Evolutionary conservation across 2,113 vertebrate genomes (phyloP).

Genomic region (Tetraodon nigroviridis): DNA sequence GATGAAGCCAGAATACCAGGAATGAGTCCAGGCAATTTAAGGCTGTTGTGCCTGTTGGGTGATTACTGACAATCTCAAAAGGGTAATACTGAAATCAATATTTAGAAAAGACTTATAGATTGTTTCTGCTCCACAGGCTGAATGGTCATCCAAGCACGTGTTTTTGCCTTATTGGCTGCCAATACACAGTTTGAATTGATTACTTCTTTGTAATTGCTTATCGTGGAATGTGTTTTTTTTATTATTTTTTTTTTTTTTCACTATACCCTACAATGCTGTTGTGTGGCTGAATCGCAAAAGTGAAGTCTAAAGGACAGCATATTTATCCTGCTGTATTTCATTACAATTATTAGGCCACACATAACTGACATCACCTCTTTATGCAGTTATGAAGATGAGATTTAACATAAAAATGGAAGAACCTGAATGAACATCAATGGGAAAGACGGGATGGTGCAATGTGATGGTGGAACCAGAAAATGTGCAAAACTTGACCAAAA

Average conservation of each 20-base stretch:
- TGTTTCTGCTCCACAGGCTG: slow-evolving; percentile 29
- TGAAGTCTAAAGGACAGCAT: not conserved
- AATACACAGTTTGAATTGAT: slow-evolving; percentile 20
- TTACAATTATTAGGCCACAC: no score
- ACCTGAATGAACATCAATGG: no score
- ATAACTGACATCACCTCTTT: no score
- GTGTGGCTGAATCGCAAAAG: no score
- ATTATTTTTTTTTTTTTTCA: not conserved
- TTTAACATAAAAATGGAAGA: no score
- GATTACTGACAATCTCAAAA: slow-evolving; percentile 58
- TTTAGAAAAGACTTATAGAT: slow-evolving; percentile 57
- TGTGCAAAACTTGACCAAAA: no score
- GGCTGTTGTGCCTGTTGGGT: slow-evolving; percentile 34
- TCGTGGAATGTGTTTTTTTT: slow-evolving; percentile 11
- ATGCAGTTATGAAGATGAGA: no score
- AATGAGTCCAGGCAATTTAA: slow-evolving; percentile 46
- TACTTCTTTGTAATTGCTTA: not conserved
- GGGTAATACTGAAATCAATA: slow-evolving; percentile 58
- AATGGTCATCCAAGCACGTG: slow-evolving; percentile 16
- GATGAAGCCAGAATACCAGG: slow-evolving; percentile 35
- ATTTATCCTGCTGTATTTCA: no score
- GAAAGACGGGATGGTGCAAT: no score
- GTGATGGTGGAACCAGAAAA: no score
- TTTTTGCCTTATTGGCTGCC: slow-evolving; percentile 28
- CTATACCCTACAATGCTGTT: not conserved